A percentile compares a stretch with the other conserved stretches of the same genome.
Evolutionary conservation across 1,140 invertebrate species (phyloP).

Genomic region (Trachymyrmex septentrionalis): DNA sequence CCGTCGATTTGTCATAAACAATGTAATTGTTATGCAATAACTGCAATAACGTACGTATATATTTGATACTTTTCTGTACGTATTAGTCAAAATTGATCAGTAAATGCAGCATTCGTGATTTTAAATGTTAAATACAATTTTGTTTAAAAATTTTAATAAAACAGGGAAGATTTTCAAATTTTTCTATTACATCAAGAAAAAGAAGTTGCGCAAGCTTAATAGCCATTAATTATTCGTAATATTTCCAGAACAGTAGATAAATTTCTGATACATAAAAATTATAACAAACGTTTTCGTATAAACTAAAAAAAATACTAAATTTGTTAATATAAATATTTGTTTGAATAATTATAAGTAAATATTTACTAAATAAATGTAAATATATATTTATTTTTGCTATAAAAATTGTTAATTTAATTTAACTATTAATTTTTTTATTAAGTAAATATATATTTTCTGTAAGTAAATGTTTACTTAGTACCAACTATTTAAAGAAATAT

Average conservation of each 20-base stretch:
- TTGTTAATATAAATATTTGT: too few relatives aligned
- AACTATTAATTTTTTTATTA: too few relatives aligned
- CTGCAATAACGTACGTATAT: slow-evolving; percentile 18
- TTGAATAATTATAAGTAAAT: too few relatives aligned
- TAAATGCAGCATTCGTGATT: slow-evolving; percentile 12
- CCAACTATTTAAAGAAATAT: too few relatives aligned
- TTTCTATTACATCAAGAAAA: neutral
- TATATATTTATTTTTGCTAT: too few relatives aligned
- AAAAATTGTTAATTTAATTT: too few relatives aligned
- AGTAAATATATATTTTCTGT: too few relatives aligned
- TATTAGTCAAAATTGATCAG: neutral
- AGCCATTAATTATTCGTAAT: neutral
- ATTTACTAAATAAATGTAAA: too few relatives aligned
- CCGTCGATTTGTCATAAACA: neutral
- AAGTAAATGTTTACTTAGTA: too few relatives aligned
- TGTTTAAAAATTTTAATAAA: neutral
- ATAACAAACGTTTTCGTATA: neutral
- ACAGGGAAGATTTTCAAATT: neutral
- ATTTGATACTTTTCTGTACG: neutral
- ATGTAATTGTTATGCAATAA: slow-evolving; percentile 8
- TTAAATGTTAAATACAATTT: slow-evolving; percentile 8
- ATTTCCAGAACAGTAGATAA: neutral
- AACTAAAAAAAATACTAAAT: too few relatives aligned
- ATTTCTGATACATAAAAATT: neutral
- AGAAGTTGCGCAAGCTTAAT: neutral